A percentile compares a stretch with the other conserved stretches of the same genome.
phyloP scores from a whole-genome alignment of 2,888 invertebrate species.

The Leptopterna dolabrata region DNA sequence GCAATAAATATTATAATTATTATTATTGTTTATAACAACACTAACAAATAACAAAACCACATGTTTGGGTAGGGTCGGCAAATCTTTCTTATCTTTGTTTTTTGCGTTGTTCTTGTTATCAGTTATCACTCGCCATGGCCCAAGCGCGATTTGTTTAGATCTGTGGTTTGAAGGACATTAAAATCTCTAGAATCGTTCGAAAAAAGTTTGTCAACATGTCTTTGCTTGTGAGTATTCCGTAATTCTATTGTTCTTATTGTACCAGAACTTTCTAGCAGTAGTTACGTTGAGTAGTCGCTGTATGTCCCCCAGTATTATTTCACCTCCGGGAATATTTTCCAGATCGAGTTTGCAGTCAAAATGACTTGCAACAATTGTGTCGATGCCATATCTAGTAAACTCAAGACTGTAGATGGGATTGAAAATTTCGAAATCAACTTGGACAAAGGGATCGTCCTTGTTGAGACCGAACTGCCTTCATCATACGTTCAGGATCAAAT shows the following conservation, averaged over 20 bases:
- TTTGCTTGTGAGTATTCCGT: not conserved
- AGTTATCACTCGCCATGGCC: not conserved
- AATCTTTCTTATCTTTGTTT: not conserved
- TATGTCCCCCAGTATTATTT: not conserved
- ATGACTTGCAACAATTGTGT: constrained; percentile 73
- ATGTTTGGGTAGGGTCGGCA: not conserved
- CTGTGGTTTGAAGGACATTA: not conserved
- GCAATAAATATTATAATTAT: too few species aligned
- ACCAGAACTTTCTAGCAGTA: not conserved
- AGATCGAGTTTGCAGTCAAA: constrained; percentile 77
- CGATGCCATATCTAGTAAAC: constrained; percentile 68
- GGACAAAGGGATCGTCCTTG: constrained; percentile 75
- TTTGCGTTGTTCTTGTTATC: too few species aligned
- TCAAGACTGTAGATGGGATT: constrained; percentile 69
- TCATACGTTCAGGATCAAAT: constrained; percentile 70
- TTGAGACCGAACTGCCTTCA: constrained; percentile 76
- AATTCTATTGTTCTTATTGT: not conserved
- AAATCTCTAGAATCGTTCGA: not conserved
- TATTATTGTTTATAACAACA: too few species aligned
- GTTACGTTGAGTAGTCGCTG: too few species aligned
- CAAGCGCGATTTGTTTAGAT: not conserved
- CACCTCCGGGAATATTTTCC: constrained; percentile 48
- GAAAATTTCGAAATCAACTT: constrained; percentile 70
- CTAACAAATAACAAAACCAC: too few species aligned
- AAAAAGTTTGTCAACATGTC: not conserved